Evolutionary conservation across 1,140 invertebrate species (phyloP), one percentile per base, ranked within the genome.

Genomic region (Bicyclus anynana): DNA sequence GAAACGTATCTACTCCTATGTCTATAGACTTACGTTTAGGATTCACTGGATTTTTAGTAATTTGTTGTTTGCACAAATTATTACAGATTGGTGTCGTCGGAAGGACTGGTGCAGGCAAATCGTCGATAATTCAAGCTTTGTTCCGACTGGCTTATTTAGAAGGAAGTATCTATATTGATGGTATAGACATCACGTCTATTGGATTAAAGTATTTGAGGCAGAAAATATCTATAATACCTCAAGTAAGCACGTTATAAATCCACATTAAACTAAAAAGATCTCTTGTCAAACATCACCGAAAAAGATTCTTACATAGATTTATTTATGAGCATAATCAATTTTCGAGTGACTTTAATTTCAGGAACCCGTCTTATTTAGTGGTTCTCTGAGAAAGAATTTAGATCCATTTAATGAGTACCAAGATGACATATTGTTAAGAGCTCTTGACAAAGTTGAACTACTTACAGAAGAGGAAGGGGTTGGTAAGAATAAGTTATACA

Each of bases 41-140:
- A n/a, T 23, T 23, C 7, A 23, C 23, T 23, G 23, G 23, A 7
- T 23, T 23, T 23, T 23, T 23, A 23, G 7, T 23, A 23, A 23
- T 23, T 2, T 23, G 7, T 23, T 23, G 2, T 23, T 23, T 2
- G 23, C 2, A 4, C 23, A 4, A 4, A 29, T 26, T 40, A 37
- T 33, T 53, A 26, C 46, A 89, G 87, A 74, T 89, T 16, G 94
- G 95, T 1, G 94, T 97, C 55, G 95, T 97, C 13, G 96, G 96
- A 2, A 90, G 95, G 73, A 97, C 95, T 7, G 97, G 97, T 0
- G 96, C 97, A 29, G 97, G 97, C 12, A 98, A 98, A 81, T 96
- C 95, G 0, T 97, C 97, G 0, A 85, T 98, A 2, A 95, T 97
- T 51, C 89, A 93, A 20, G 94, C 95, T 0, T 77, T 98, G 0